Evolutionary conservation across 2,113 vertebrate genomes (phyloP), one percentile per base, ranked within the genome.

Genomic region (Ctenodactylus gundi): DNA sequence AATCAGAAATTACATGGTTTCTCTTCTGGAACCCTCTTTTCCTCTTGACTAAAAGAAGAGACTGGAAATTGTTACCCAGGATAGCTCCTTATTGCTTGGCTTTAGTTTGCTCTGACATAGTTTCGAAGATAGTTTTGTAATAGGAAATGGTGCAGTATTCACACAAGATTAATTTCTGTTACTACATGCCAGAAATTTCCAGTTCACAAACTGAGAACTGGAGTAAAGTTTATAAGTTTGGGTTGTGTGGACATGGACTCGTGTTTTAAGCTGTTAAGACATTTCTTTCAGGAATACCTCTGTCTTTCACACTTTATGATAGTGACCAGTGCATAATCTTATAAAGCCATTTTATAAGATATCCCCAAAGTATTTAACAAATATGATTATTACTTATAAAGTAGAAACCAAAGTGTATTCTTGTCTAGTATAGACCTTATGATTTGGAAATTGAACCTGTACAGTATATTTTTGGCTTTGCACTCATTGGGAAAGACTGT

Each of bases 121-220:
- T 82, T 91, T 95, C 58, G 94, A 88, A 82, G 89, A 57, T n/a
- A n/a, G n/a, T n/a, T n/a, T n/a, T n/a, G 85, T 51, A 84, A 60
- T 15, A 1, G 64, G 12, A 91, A 93, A 82, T 84, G 39, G 62
- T 78, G 36, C 4, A 41, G 7, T 95, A 62, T 85, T 90, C 58
- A 65, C 80, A 34, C 76, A 93, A 90, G 94, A 86, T 90, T 76
- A 67, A 36, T 86, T 94, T 80, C 25, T 88, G 0, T 88, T 83
- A 77, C 81, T 76, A 41, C 17, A 67, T 31, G 53, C 31, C 67
- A 90, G 53, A 81, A 73, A 91, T 75, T 95, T 93, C 44, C 7
- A 67, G 14, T 80, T 72, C 11, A 91, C 67, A 92, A 90, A 67
- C 25, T 58, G 36, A 86, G 36, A 77, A 34, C 62, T 80, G n/a